Conservation (phyloP, 2,888 invertebrate genomes). For the Sylvicola cinctus region DNA sequence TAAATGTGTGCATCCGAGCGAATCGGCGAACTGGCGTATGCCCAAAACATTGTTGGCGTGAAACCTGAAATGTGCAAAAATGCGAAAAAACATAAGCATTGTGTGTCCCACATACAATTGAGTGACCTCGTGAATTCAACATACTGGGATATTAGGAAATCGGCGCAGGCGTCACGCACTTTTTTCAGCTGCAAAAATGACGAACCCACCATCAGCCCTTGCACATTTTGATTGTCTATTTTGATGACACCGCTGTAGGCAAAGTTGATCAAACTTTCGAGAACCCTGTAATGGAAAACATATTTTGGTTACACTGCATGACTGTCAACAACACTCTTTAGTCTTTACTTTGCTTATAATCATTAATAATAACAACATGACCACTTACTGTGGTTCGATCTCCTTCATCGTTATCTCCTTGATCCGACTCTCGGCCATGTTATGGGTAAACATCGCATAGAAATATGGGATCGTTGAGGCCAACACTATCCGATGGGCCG, state of each 20-base stretch:
- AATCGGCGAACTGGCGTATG: slow-evolving; percentile 59
- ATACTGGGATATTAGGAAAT: slow-evolving; percentile 52
- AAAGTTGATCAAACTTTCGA: slow-evolving; percentile 66
- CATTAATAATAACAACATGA: no score
- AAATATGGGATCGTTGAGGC: slow-evolving; percentile 79
- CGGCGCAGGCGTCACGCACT: slow-evolving; percentile 67
- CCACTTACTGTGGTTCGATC: slow-evolving; percentile 49
- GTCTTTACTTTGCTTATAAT: no score
- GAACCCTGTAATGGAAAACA: slow-evolving; percentile 32
- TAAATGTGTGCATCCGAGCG: slow-evolving; percentile 45
- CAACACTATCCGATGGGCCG: slow-evolving; percentile 63
- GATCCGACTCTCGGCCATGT: slow-evolving; percentile 69
- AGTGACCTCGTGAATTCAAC: slow-evolving; percentile 1
- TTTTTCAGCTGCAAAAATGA: slow-evolving; percentile 59
- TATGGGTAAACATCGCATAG: slow-evolving; percentile 74
- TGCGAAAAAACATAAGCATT: background rate
- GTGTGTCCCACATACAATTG: background rate
- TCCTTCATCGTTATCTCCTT: slow-evolving; percentile 63
- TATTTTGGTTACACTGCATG: slow-evolving; percentile 5
- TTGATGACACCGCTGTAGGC: slow-evolving; percentile 63
- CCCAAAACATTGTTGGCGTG: slow-evolving; percentile 64
- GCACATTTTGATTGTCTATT: slow-evolving; percentile 60
- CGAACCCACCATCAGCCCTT: slow-evolving; percentile 66
- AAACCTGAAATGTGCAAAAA: slow-evolving; percentile 29
- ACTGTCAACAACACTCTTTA: background rate